Evolutionary conservation across 2,797 vertebrate species (phyloP), one percentile per base, ranked within the genome.

Genomic region (Echeneis naucrates): DNA sequence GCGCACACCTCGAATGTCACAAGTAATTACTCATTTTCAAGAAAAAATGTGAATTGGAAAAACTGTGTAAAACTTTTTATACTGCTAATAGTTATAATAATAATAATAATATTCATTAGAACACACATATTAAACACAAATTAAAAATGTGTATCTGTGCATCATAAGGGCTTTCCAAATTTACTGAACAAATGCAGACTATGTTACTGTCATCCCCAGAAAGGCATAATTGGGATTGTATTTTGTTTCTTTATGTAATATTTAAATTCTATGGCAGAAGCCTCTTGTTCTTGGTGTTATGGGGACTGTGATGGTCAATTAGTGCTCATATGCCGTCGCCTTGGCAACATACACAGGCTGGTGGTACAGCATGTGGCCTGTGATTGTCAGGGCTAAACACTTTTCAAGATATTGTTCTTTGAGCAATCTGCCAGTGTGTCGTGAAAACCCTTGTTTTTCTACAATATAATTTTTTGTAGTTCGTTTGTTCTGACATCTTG

Each of bases 321-420:
- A 84, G 51, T 35, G 69, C 64, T 75, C 42, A 33, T 75, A 51
- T 73, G 58, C 65, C 59, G 82, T 87, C 47, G 56, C 72, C 75
- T 72, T 82, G 79, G 81, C 72, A 86, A 84, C 82, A 67, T 59
- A 56, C 42, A 57, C 19, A 56, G 52, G 53, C 69, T 66, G 61
- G 62, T 62, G 68, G 27, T 74, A 48, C 61, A 74, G 71, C 74
- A 69, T 81, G 78, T 61, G 55, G 74, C 56, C 69, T 72, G 71
- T 21, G 75, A 78, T 64, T 76, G 64, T 52, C 64, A 59, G 48
- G 53, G 66, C 63, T 68, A 69, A 79, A 74, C 65, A 59, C 45
- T 66, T 65, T 58, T 71, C 30, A 51, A 67, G 64, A 77, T 59
- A 44, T 57, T 60, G 45, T 55, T 77, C 21, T 75, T 71, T 69